Evolutionary conservation across 35 echinoderm and acorn worm species (phyloP).

Genomic region (Lytechinus variegatus): DNA sequence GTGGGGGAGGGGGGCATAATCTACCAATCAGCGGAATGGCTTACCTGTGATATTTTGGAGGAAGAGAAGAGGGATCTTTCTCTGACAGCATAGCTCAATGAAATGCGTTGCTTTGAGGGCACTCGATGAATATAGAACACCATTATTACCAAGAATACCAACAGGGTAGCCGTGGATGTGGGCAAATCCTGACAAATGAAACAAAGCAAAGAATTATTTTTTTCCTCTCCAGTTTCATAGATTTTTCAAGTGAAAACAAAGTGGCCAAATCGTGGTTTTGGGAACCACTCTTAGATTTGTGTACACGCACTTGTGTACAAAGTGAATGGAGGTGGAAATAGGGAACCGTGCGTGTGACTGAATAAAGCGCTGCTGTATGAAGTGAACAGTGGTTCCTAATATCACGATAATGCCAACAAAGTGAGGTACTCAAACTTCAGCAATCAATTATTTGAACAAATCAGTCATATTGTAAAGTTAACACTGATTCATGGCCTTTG

Average conservation of each 20-base stretch:
- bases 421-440: neutral
- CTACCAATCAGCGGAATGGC: neutral
- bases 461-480: neutral
- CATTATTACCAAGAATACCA: constrained; percentile 98
- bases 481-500: too few relatives aligned
- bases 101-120: constrained; percentile 98
- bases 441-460: neutral
- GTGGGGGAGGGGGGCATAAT: too few relatives aligned
- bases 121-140: constrained; percentile 89
- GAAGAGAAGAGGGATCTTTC: constrained; percentile 93
- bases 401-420: too few relatives aligned
- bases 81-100: constrained; percentile 93
- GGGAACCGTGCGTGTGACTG: too few relatives aligned
- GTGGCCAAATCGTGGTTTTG: too few relatives aligned
- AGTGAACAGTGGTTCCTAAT: too few relatives aligned
- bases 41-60: constrained; percentile 98
- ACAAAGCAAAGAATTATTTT: neutral
- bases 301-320: too few relatives aligned
- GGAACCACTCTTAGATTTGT: too few relatives aligned
- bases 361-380: too few relatives aligned
- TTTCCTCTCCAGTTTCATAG: too few relatives aligned
- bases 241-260: neutral
- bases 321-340: too few relatives aligned
- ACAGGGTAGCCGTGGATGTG: constrained; percentile 97
- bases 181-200: constrained; percentile 92